These are phyloP conservation scores for Vidua macroura DNA, from an alignment of 2,113 vertebrate genomes.

Conservation along the genomic window DNA sequence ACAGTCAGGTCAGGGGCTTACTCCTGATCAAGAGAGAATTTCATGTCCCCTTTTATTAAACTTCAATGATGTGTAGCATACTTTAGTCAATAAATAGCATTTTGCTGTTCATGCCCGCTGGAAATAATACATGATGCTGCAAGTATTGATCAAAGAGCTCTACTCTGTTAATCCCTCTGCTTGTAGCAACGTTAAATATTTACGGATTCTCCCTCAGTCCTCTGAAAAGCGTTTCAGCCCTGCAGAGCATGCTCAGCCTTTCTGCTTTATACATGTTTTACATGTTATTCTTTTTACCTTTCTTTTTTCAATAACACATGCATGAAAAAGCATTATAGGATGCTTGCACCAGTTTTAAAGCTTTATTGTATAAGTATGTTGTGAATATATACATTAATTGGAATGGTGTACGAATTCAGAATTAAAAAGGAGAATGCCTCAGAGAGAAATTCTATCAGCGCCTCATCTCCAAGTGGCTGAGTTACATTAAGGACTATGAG, in stretches of 20 bases:
- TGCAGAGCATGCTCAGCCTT: not conserved
- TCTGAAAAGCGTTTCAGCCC: not conserved
- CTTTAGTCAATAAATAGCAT: conserved; percentile 43
- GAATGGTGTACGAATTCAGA: not conserved
- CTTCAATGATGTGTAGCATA: conserved; percentile 24
- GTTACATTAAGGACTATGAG: not conserved
- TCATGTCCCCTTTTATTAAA: conserved; percentile 12
- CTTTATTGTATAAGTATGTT: not conserved
- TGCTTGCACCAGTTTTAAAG: not conserved
- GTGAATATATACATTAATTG: not conserved
- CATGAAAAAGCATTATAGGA: not conserved
- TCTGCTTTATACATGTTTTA: not conserved
- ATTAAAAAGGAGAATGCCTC: not conserved
- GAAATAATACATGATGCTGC: conserved; percentile 33
- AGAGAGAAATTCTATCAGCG: not conserved
- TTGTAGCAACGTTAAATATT: conserved; percentile 45
- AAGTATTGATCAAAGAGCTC: conserved; percentile 43
- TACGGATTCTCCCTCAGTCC: conserved; percentile 11
- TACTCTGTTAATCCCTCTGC: conserved; percentile 32
- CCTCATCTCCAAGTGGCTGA: not conserved
- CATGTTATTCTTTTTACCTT: not conserved
- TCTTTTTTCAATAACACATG: not conserved
- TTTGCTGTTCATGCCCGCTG: not conserved
- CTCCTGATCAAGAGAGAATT: conserved; percentile 15
- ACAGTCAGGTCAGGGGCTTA: not conserved